Evolutionary conservation across 2,888 invertebrate species (phyloP).

Genomic region (Lasioglossum vierecki): DNA sequence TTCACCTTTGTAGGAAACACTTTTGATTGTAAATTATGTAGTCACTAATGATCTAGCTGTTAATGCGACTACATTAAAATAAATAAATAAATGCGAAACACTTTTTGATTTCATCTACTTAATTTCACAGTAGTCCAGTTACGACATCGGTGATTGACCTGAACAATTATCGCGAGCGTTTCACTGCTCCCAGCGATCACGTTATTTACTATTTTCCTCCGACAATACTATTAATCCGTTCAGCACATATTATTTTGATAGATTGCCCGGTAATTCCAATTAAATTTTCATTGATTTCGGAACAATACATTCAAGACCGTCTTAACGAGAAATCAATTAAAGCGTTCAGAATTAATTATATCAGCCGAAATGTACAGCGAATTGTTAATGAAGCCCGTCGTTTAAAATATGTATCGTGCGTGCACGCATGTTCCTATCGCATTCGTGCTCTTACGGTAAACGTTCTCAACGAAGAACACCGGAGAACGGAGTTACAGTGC

Average conservation of each 20-base stretch:
- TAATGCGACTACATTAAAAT: too few relatives aligned
- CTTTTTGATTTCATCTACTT: too few relatives aligned
- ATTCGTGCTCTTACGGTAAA: neutral
- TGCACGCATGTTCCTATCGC: neutral
- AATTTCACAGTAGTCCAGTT: too few relatives aligned
- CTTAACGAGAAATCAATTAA: neutral
- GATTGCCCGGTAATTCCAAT: neutral
- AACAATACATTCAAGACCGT: neutral
- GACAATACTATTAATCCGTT: neutral
- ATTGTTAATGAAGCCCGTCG: neutral
- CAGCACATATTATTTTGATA: neutral
- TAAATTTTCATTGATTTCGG: neutral
- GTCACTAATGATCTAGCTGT: too few relatives aligned
- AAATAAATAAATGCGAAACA: too few relatives aligned
- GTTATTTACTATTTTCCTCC: neutral
- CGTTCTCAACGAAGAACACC: neutral
- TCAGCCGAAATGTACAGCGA: neutral
- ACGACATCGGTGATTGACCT: neutral
- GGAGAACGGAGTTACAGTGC: neutral
- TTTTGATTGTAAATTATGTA: too few relatives aligned
- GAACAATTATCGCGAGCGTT: neutral
- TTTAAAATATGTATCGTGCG: neutral
- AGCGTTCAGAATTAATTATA: neutral
- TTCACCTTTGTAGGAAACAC: too few relatives aligned
- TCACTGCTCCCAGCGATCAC: neutral